Base-by-base conservation (phyloP, 2,797 vertebrate genomes). In the Clarias laeviceps region DNA sequence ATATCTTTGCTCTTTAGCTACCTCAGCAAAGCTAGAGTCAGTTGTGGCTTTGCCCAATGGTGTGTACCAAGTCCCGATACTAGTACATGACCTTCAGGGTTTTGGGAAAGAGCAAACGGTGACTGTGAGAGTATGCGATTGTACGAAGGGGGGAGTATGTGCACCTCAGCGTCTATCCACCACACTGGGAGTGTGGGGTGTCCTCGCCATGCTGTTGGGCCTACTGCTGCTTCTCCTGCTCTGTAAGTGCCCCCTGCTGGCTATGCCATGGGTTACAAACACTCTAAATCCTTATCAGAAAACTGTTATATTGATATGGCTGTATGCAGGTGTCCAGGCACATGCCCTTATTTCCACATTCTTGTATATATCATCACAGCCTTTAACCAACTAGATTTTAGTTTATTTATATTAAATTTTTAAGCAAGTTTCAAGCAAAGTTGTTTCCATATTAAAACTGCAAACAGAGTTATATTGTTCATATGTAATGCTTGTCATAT, bases 191-290 rank as follows among this genome's bases (percentile, higher is more conserved):
- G 88, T 91, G 64, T 96, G 95, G 95, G 97, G 93, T 56, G 94
- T 97, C 83, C 95, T 97, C 32, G 92, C 96, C 24, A 95, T 97
- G 94, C 95, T 97, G 66, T 90, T 97, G 37, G 94, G 94, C 4
- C 93, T 96, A 0, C 92, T 95, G 22, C 57, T 92, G 29, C 83
- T 93, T 0, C 83, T 96, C 45, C 22, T 97, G 79, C 88, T 97
- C 37, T 79, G 97, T 97, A 93, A 97, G 97, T 95, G 88, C 15
- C n/a, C 40, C 15, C 57, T 82, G 29, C 64, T 72, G 64, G 45
- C 45, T 1, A 20, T 80, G 11, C 40, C 5, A n/a, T 85, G 0
- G 17, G 56, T 56, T 45, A 69, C 22, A 57, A 40, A 37, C 9
- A 61, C 34, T 59, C 34, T 59, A 11, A 4, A 22, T 7, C 2